Base-by-base conservation (phyloP, 2,888 invertebrate genomes). In the Drosophila tripunctata region DNA sequence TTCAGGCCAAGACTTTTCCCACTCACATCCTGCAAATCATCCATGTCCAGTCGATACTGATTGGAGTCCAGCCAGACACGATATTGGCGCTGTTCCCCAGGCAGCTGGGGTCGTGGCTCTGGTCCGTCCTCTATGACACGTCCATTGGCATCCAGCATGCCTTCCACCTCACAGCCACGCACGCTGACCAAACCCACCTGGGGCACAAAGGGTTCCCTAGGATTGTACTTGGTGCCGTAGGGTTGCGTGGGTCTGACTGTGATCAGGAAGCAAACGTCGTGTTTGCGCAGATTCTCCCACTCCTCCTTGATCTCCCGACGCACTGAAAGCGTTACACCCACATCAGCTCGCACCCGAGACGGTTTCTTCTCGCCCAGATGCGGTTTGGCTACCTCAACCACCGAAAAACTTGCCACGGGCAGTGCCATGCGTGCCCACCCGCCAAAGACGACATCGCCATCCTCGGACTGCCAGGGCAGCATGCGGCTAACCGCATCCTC, bases 401-500 rank as follows among this genome's bases (percentile, higher is more conserved):
- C 97, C 2, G 96, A 96, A 91, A 99, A 99, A 63, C 95, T 95
- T 6, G 95, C 94, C 57, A 99, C 96, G 0, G 98, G 97, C 81
- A 98, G 96, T 0, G 99, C 99, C 99, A 99, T 99, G 67, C 99
- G 93, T 0, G 99, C 99, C 99, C 99, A 99, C 1, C 99, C 99
- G 10, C 98, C 98, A 92, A 98, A 99, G 85, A 96, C 95, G 0
- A 95, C 94, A 51, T 94, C 94, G 0, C 93, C 95, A 89, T 98
- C 97, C 92, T 98, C 99, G 0, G 97, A 93, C 90, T 94, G 94
- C 97, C 99, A 99, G 50, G 99, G 99, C 85, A 98, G 95, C 90
- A 99, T 93, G 81, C 99, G 94, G 89, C 97, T 97, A 0, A 99
- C 95, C 4, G 98, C 96, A 92, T 99, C 99, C 92, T 99, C 99